phyloP scores from a whole-genome alignment of 2,797 vertebrate genomes.

The Microcaecilia unicolor region DNA sequence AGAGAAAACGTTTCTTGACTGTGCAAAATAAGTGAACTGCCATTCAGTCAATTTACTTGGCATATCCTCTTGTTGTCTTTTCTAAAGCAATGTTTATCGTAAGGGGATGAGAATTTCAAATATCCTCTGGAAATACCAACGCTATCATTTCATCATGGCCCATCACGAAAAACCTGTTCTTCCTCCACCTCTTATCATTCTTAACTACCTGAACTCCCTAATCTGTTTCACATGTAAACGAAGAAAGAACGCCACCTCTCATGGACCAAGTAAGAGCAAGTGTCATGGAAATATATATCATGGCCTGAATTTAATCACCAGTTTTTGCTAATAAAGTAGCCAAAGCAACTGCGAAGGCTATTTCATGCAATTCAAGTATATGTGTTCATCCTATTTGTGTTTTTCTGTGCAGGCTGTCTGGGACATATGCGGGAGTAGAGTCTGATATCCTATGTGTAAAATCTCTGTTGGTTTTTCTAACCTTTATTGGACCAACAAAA shows the following conservation, averaged over 20 bases:
- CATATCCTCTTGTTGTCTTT: background rate
- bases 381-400: background rate
- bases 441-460: too few relatives aligned
- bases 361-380: too few relatives aligned
- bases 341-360: too few relatives aligned
- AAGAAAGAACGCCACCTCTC: constrained; percentile 62
- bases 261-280: constrained; percentile 60
- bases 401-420: too few relatives aligned
- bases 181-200: constrained; percentile 67
- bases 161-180: constrained; percentile 74
- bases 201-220: constrained; percentile 61
- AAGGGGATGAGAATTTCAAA: constrained; percentile 74
- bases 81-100: constrained; percentile 63
- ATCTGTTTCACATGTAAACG: constrained; percentile 58
- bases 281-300: background rate
- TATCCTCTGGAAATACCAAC: constrained; percentile 75
- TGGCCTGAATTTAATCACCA: background rate
- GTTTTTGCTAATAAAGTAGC: too few relatives aligned
- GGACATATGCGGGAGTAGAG: too few relatives aligned
- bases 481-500: too few relatives aligned
- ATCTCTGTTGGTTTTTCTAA: too few relatives aligned
- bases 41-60: too few relatives aligned
- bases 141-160: constrained; percentile 70
- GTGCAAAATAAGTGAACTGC: too few relatives aligned
- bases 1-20: too few relatives aligned